Conservation (phyloP, 2,797 vertebrate genomes). For the Hozukius guyotensis region DNA sequence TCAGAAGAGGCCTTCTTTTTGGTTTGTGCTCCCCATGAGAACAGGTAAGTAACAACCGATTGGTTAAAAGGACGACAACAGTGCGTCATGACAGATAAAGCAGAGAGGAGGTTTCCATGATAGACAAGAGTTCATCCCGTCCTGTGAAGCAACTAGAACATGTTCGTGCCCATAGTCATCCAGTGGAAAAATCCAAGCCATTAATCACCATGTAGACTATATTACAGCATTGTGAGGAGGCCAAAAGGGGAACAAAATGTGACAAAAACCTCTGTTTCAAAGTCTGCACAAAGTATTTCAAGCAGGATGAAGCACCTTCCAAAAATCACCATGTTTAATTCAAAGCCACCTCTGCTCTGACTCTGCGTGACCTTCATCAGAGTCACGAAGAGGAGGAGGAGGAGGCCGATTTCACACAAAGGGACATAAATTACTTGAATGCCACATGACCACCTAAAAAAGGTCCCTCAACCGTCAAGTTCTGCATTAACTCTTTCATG, state of each 20-base stretch:
- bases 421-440: slow-evolving; percentile 44
- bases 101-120: slow-evolving; percentile 25
- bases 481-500: slow-evolving; percentile 63
- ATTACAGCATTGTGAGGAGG: slow-evolving; percentile 6
- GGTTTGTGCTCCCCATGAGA: background rate
- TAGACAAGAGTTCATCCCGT: slow-evolving; percentile 48
- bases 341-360: slow-evolving; percentile 8
- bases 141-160: slow-evolving; percentile 54
- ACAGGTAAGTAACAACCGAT: background rate
- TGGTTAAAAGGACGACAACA: background rate
- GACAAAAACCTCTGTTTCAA: slow-evolving; percentile 33
- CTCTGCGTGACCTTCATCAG: slow-evolving; percentile 17
- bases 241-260: slow-evolving; percentile 28
- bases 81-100: slow-evolving; percentile 17
- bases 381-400: slow-evolving; percentile 18
- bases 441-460: slow-evolving; percentile 14
- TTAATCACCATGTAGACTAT: slow-evolving; percentile 55
- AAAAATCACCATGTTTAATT: slow-evolving; percentile 20
- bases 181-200: slow-evolving; percentile 61
- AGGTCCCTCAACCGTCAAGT: slow-evolving; percentile 31
- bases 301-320: background rate
- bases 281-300: slow-evolving; percentile 1
- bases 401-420: slow-evolving; percentile 48
- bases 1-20: background rate
- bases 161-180: slow-evolving; percentile 60